A percentile compares a stretch with the other conserved stretches of the same genome.
Evolutionary conservation across 35 echinoderm and acorn worm species (phyloP).

Genomic region (Anneissia japonica): DNA sequence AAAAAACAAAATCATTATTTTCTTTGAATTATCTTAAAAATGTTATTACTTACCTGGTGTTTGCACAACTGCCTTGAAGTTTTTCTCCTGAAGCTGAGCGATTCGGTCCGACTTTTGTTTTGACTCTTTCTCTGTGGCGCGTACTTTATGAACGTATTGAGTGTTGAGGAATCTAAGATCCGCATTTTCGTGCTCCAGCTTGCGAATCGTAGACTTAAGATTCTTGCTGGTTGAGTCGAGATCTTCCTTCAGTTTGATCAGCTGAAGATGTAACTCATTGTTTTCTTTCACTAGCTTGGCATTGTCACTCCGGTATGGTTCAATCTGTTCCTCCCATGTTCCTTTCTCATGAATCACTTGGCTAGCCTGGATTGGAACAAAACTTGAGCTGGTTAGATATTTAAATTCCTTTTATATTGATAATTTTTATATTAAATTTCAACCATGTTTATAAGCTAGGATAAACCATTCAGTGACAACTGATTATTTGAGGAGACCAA

Average conservation of each 20-base stretch:
- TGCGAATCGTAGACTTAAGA: constrained; percentile 63
- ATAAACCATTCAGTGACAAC: too few relatives aligned
- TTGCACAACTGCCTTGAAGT: constrained; percentile 94
- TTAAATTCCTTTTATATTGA: too few relatives aligned
- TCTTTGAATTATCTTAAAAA: too few relatives aligned
- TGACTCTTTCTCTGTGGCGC: constrained; percentile 66
- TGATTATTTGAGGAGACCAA: too few relatives aligned
- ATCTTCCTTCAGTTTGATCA: constrained; percentile 71
- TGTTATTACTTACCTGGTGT: constrained; percentile 72
- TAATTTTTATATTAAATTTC: too few relatives aligned
- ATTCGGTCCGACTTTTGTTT: constrained; percentile 77
- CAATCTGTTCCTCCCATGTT: constrained; percentile 48
- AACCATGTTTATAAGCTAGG: too few relatives aligned
- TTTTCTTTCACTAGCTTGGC: constrained; percentile 78
- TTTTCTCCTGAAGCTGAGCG: constrained; percentile 81
- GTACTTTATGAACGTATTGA: constrained; percentile 93
- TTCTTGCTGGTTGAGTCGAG: constrained; percentile 55
- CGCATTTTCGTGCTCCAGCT: constrained; percentile 92
- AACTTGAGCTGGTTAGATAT: too few relatives aligned
- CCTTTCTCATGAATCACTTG: constrained; percentile 47
- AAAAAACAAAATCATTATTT: too few relatives aligned
- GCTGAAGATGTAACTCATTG: constrained; percentile 84
- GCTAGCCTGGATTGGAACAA: constrained; percentile 55
- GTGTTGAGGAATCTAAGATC: constrained; percentile 89
- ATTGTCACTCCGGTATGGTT: constrained; percentile 90